A percentile compares a stretch with the other conserved stretches of the same genome.
Evolutionary conservation across 2,888 invertebrate genomes (phyloP).

Genomic region (Ormyrus pomaceus): DNA sequence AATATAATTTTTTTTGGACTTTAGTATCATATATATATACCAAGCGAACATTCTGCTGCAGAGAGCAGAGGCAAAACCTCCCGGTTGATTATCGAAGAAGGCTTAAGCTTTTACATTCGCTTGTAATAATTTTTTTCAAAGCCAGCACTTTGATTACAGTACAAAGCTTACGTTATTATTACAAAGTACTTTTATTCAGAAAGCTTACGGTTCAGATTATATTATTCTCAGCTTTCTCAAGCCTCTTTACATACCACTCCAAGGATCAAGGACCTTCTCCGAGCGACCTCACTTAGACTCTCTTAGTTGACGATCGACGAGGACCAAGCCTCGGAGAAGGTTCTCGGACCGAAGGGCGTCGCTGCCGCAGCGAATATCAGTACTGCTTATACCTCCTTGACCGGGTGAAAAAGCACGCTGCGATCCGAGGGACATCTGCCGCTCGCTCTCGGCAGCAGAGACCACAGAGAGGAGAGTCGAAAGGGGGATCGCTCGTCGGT

Average conservation of each 20-base stretch:
- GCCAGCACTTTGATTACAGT: conserved; percentile 39
- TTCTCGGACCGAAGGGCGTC: conserved; percentile 6
- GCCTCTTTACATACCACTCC: conserved; percentile 7
- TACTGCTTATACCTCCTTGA: background rate
- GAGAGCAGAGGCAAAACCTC: conserved; percentile 31
- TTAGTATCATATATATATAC: background rate
- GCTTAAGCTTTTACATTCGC: conserved; percentile 44
- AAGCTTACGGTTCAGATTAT: conserved; percentile 25
- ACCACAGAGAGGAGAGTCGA: conserved; percentile 49
- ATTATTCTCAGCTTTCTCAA: conserved; percentile 18
- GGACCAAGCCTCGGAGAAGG: background rate
- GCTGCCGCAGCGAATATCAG: background rate
- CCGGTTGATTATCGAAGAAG: conserved; percentile 2
- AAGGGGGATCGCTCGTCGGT: conserved; percentile 66
- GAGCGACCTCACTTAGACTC: too few species aligned
- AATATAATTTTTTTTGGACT: background rate
- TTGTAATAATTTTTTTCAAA: conserved; percentile 35
- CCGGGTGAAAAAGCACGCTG: too few species aligned
- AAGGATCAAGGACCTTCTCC: conserved; percentile 15
- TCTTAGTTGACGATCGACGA: background rate
- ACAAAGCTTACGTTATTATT: conserved; percentile 30
- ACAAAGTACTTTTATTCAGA: conserved; percentile 5
- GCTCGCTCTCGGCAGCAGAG: conserved; percentile 41
- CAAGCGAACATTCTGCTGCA: conserved; percentile 8
- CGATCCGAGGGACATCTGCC: conserved; percentile 14